Base-by-base conservation (phyloP, 2,797 vertebrate species). In the Potorous gilbertii region DNA sequence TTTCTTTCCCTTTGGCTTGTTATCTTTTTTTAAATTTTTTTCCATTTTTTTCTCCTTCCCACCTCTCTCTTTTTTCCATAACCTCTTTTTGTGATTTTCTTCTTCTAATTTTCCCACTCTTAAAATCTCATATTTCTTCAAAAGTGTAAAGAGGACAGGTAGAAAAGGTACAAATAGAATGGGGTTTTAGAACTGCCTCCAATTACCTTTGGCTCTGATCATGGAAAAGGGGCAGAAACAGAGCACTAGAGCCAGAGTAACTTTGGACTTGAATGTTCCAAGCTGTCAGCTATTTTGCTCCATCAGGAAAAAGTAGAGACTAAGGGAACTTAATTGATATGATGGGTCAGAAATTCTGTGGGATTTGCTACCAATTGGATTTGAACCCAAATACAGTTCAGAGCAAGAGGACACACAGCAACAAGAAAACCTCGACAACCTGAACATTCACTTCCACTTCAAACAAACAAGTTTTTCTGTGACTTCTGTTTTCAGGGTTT, bases 371-470 rank as follows among this genome's bases (percentile, higher is more conserved):
- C 96, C 95, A 96, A 96, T 97, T 93, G 54, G 31, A 66, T 97
- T 97, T 98, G 98, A 98, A 97, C 95, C 95, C 55, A 96, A 40
- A 97, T 94, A 54, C 92, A 74, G 29, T 92, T 97, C 96, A 50
- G 27, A 4, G 3, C 1, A 0, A 95, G 96, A 95, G 28, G 94
- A 94, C 91, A 94, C 94, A 40, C 66, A 54, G 95, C 91, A 96
- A 95, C 91, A n/a, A 97, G 96, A 87, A 9, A 92, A 91, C 92
- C 81, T 95, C 87, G 91, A 96, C 95, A 95, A 89, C 87, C 66
- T 56, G 12, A 90, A 96, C 52, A 34, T 96, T 97, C 94, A 92
- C 81, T 95, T 97, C 97, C 96, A 90, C 93, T 96, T 96, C 46
- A 57, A 92, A 66, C 13, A 34, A 66, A 66, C 56, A 34, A 97